Evolutionary conservation across 2,888 invertebrate genomes (phyloP).

Genomic region (Vesta saturnalis): DNA sequence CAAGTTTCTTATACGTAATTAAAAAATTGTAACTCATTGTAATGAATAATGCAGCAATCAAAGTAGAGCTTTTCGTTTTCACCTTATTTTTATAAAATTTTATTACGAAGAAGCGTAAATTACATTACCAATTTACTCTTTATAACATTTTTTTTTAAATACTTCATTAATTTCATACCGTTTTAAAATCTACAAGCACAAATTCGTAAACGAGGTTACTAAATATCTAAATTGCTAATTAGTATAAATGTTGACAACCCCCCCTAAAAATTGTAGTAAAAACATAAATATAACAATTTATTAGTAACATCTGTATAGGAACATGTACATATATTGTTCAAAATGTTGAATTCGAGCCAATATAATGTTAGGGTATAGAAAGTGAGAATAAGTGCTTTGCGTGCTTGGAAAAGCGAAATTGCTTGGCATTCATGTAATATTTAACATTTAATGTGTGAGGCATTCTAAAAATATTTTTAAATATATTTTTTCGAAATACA

Average conservation of each 20-base stretch:
- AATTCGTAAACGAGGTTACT: too few species aligned
- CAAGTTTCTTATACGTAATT: not conserved
- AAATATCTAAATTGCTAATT: too few species aligned
- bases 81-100: not conserved
- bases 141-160: not conserved
- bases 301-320: not conserved
- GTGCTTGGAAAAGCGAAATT: constrained; percentile 6
- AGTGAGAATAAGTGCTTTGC: constrained; percentile 13
- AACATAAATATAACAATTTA: too few species aligned
- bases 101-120: not conserved
- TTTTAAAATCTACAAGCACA: too few species aligned
- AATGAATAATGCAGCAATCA: constrained; percentile 1
- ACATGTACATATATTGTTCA: not conserved
- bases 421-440: not conserved
- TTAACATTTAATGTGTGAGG: not conserved
- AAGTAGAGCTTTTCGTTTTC: not conserved
- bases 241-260: too few species aligned
- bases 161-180: too few species aligned
- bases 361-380: not conserved
- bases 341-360: constrained; percentile 5
- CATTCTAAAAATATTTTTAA: not conserved
- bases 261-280: too few species aligned
- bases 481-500: not conserved
- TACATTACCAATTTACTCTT: not conserved
- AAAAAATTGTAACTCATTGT: not conserved